These are phyloP conservation scores for Chamaea fasciata DNA, from an alignment of 2,113 vertebrate species.

Conservation along the genomic window DNA sequence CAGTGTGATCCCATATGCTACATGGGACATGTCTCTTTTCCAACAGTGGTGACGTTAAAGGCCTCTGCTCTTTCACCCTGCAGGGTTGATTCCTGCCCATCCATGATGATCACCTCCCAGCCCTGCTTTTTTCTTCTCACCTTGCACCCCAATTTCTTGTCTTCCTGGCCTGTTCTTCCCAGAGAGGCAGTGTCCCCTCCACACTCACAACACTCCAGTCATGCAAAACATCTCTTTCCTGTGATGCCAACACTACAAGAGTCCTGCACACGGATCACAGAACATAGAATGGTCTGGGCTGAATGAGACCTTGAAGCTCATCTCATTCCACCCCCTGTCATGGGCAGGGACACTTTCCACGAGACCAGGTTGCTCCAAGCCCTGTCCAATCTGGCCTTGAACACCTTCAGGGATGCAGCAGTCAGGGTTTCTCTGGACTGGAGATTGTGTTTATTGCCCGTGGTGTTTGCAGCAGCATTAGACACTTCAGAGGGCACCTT, in stretches of 20 bases:
- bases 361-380: neutral
- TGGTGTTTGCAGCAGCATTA: neutral
- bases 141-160: neutral
- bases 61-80: neutral
- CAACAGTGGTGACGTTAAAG: accelerated
- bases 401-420: neutral
- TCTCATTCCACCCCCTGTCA: neutral
- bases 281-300: neutral
- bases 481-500: neutral
- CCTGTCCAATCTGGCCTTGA: neutral
- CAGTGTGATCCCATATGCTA: neutral
- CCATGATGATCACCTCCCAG: neutral
- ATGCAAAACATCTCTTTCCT: neutral
- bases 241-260: neutral
- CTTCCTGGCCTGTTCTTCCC: neutral
- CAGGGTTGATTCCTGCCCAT: neutral
- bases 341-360: neutral
- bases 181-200: neutral
- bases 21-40: neutral
- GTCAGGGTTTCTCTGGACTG: neutral
- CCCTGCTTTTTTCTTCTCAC: neutral
- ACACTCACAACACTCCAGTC: neutral
- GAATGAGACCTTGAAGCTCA: no score
- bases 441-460: neutral
- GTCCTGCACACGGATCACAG: neutral